These are phyloP conservation scores for Blastobasis lacticolella DNA, from an alignment of 2,888 invertebrate genomes.

Conservation along the genomic window DNA sequence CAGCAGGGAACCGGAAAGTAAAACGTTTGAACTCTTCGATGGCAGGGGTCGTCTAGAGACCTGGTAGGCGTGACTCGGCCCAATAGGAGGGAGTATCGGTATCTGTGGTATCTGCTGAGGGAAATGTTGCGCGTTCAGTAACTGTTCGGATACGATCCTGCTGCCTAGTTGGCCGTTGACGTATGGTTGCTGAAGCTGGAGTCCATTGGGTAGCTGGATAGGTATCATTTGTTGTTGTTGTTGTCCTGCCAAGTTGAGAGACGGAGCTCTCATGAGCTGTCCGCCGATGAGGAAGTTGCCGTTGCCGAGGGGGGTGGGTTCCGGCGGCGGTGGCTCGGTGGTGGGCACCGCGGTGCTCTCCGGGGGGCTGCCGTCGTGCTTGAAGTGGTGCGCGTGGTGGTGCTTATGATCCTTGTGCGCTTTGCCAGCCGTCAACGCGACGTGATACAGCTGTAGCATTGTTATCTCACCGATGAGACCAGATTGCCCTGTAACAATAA, in stretches of 20 bases:
- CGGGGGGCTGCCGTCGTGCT: conserved; percentile 79
- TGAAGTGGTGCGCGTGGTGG: conserved; percentile 87
- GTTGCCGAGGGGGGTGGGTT: conserved; percentile 56
- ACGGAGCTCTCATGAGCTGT: conserved; percentile 75
- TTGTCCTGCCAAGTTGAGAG: conserved; percentile 64
- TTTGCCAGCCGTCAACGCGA: conserved; percentile 88
- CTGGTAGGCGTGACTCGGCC: conserved; percentile 24
- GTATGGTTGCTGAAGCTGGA: conserved; percentile 72
- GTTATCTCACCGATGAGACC: conserved; percentile 85
- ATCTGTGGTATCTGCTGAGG: conserved; percentile 27
- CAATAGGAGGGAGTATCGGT: conserved; percentile 25
- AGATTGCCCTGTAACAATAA: conserved; percentile 65
- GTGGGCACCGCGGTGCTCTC: conserved; percentile 75
- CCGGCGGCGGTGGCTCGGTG: conserved; percentile 66
- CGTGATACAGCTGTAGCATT: conserved; percentile 85
- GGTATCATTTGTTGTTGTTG: conserved; percentile 59
- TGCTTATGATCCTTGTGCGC: conserved; percentile 91
- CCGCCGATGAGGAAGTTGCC: conserved; percentile 77
- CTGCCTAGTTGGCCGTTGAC: conserved; percentile 78
- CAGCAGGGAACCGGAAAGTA: conserved; percentile 56
- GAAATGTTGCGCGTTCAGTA: conserved; percentile 51
- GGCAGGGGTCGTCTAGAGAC: conserved; percentile 9
- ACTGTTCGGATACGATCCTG: conserved; percentile 73
- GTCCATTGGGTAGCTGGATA: conserved; percentile 58
- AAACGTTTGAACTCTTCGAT: conserved; percentile 41